Evolutionary conservation across 1,140 invertebrate species (phyloP), one percentile per base, ranked within the genome.

Genomic region (Acyrthosiphon pisum): DNA sequence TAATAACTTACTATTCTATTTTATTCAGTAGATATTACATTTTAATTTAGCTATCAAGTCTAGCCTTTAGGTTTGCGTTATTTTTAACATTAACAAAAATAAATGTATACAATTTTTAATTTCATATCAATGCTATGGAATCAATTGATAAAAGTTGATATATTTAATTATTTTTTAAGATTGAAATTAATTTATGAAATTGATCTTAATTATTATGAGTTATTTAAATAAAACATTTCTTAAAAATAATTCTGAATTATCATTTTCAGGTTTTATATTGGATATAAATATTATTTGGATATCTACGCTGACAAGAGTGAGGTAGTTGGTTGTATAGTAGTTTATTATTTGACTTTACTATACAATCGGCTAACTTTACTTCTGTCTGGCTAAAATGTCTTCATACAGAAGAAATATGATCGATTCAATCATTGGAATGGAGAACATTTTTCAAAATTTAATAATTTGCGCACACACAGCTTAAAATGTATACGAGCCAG

Each of bases 301-400:
- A 14, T 35, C 20, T 22, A 83, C 37, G 81, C 81, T 50, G 91
- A 86, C 91, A 93, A 84, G 48, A 53, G 91, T 93, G 91, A 93
- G 91, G 91, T 93, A 93, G 91, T 93, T 93, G 91, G 91, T 93
- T 93, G 91, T 93, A 93, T 93, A 93, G 91, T 84, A 93, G n/a
- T 84, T 35, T 44, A 76, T 48, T 44, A 83, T 81, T 91, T 83
- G 26, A 53, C 18, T 53, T n/a, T 86, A 86, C 91, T 93, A 93
- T 93, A 93, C 91, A 93, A 93, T 93, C 91, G 91, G 91, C 91
- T 93, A 93, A 93, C 91, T 93, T 93, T 93, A 50, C 91, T 93
- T 93, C 48, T 93, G 91, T 93, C 48, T 41, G 18, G 81, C 48
- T 86, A 60, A 93, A 84, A 20, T 83, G 48, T 50, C 81, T 93